Evolutionary conservation across 2,888 invertebrate genomes (phyloP).

Genomic region (Nymphalis c-album): DNA sequence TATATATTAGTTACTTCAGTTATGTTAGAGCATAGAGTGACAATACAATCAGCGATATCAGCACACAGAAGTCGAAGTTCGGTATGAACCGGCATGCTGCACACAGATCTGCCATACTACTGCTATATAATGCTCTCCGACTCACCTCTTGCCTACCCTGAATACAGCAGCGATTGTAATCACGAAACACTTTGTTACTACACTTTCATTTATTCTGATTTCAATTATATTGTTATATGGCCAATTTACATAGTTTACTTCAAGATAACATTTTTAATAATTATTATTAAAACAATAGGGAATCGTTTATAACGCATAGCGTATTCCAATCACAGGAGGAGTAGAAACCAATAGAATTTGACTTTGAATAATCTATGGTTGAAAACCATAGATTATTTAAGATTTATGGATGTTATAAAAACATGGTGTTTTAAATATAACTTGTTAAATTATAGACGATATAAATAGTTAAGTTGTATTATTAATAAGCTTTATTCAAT

Average conservation of each 20-base stretch:
- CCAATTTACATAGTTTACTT: too few relatives aligned
- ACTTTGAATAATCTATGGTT: too few relatives aligned
- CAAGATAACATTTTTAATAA: background rate
- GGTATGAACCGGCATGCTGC: slow-evolving; percentile 42
- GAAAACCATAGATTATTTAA: too few relatives aligned
- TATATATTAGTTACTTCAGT: slow-evolving; percentile 1
- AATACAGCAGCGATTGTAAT: slow-evolving; percentile 72
- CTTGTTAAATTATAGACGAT: too few relatives aligned
- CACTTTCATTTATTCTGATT: background rate
- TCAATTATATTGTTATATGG: background rate
- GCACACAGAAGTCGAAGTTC: slow-evolving; percentile 39
- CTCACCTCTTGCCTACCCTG: slow-evolving; percentile 75
- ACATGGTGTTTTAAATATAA: background rate
- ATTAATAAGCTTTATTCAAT: too few relatives aligned
- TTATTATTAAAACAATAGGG: background rate
- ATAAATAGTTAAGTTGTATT: too few relatives aligned
- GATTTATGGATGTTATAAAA: too few relatives aligned
- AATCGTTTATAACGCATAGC: background rate
- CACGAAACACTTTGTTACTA: slow-evolving; percentile 55
- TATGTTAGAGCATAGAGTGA: slow-evolving; percentile 13
- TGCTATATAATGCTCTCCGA: slow-evolving; percentile 42
- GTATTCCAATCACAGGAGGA: background rate
- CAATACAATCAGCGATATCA: slow-evolving; percentile 31
- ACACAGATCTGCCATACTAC: slow-evolving; percentile 43
- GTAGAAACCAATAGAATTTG: too few relatives aligned